Evolutionary conservation across 2,113 vertebrate genomes (phyloP), one percentile per base, ranked within the genome.

Genomic region (Channa maculata): DNA sequence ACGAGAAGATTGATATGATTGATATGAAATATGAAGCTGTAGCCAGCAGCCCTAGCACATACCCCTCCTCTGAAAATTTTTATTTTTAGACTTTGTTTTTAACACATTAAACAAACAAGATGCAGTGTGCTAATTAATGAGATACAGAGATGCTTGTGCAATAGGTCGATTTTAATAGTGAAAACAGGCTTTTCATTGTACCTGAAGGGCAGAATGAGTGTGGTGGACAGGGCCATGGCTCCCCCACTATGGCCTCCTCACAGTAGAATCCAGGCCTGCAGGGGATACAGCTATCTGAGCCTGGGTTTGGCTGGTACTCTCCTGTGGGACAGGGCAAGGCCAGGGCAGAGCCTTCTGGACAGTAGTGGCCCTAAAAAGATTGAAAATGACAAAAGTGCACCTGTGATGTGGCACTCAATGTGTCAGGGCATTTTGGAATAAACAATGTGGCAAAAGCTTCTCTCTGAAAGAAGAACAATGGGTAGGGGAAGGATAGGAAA

Each of bases 261-360:
- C 97, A 98, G 91, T 96, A 97, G 88, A 94, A 97, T 6, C 97
- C 97, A 50, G 96, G 91, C 12, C 91, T 95, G 75, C 97, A 98
- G 0, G 91, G 93, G 46, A 97, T 71, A 62, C 96, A 99, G 82
- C 74, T 78, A 0, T 94, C 91, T 13, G 95, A 96, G 57, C 95
- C 96, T 0, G 53, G 53, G 66, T 95, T 95, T 0, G 96, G 94
- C 81, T 98, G 98, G 86, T 96, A 97, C 64, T 95, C 83, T 49
- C 97, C 96, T 0, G 86, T 92, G 14, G 89, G 94, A 78, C 98
- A 98, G 0, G 93, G 94, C 7, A 79, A 57, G 3, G 96, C 95
- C 41, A 91, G 36, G 14, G 93, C 83, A 69, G 96, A 89, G 5
- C 96, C 96, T 5, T 85, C 38, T 3, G 43, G 85, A 86, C 97